These are phyloP conservation scores for Drepana arcuata DNA, from an alignment of 1,140 invertebrate species.

Conservation along the genomic window DNA sequence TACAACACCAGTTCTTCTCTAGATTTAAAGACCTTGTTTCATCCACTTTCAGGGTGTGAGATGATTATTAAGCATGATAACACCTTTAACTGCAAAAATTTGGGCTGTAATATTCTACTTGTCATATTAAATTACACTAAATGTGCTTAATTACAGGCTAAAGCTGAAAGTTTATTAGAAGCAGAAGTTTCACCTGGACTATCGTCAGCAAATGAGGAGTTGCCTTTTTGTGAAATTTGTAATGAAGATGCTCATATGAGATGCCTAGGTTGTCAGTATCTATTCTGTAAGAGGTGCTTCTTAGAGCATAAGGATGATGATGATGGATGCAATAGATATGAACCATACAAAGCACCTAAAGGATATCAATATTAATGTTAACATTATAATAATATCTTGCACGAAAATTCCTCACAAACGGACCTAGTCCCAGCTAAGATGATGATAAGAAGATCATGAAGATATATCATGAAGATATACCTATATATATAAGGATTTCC, in stretches of 20 bases:
- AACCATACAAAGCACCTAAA: constrained; percentile 35
- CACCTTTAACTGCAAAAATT: no score
- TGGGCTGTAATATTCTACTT: no score
- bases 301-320: constrained; percentile 63
- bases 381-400: constrained; percentile 1
- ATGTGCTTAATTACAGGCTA: constrained; percentile 28
- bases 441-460: no score
- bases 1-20: no score
- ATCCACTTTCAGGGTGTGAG: no score
- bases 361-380: constrained; percentile 5
- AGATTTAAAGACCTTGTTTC: no score
- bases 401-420: no score
- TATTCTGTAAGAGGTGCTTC: constrained; percentile 81
- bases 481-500: no score
- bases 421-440: no score
- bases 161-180: constrained; percentile 31
- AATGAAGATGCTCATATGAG: constrained; percentile 80
- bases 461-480: constrained; percentile 1
- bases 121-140: no score
- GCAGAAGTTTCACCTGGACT: constrained; percentile 10
- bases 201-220: constrained; percentile 72
- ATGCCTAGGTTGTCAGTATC: constrained; percentile 80
- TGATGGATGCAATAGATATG: constrained; percentile 57
- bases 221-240: constrained; percentile 85
- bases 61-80: no score